Evolutionary conservation across 2,113 vertebrate genomes (phyloP), one percentile per base, ranked within the genome.

Genomic region (Malurus cyaneus): DNA sequence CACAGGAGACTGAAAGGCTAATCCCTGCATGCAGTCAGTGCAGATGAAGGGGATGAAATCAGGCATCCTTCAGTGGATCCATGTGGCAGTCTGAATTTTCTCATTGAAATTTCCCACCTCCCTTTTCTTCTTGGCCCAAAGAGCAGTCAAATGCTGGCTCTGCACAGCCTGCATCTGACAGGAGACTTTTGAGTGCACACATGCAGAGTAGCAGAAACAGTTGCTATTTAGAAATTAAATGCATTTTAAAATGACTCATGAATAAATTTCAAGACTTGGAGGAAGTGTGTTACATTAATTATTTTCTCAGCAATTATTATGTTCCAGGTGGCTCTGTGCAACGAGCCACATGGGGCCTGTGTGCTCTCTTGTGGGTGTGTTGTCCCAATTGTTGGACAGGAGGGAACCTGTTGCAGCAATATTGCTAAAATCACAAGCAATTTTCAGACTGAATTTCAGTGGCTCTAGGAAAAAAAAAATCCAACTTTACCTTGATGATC

Each of bases 251-350:
- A 66, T 89, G 64, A 81, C 29, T 61, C 47, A 66, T 42, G 16
- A 39, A 21, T 64, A 29, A 49, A 19, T 65, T 65, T 59, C 34
- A 59, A 61, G 71, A 66, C 50, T 6, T 42, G 7, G 18, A 93
- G 77, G 56, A 92, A 91, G 11, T 39, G 9, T 64, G 18, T 53
- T 47, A 21, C 16, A 6, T 29, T 74, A 66, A 34, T 54, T 3
- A 29, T 52, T 89, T 89, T 60, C 31, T 57, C 31, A 72, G 59
- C 14, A 65, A 95, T 93, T 64, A 85, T 93, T 94, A 57, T 14
- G 18, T 50, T 73, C 44, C 28, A 18, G 65, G 26, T 67, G 76
- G 29, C 0, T 0, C n/a, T 42, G 26, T 15, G 26, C 54, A 74
- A 29, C 1, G 3, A 73, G 21, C 11, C 26, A 17, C 23, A 23